These are phyloP conservation scores for Forbesichthys papilliferus DNA, from an alignment of 2,113 vertebrate genomes.

Conservation along the genomic window DNA sequence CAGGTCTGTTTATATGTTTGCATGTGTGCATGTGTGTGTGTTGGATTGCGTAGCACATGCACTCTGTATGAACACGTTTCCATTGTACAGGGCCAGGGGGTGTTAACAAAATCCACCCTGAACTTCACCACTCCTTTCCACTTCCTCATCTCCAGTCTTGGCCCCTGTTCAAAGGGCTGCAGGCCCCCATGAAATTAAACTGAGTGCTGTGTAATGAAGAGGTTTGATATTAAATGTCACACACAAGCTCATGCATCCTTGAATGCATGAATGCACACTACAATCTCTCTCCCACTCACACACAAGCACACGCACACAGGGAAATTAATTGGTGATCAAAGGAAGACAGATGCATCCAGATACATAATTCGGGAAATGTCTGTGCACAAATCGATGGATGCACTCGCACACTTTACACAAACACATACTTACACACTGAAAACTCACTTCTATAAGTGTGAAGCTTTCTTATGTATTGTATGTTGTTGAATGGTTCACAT, in stretches of 20 bases:
- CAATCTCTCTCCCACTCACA: neutral
- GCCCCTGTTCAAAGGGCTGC: conserved; percentile 63
- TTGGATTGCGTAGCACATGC: neutral
- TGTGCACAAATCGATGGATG: neutral
- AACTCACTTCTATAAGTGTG: too few species aligned
- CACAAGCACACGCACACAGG: neutral
- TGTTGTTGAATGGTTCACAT: too few species aligned
- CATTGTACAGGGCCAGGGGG: conserved; percentile 46
- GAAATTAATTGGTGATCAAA: neutral
- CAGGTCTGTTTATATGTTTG: conserved; percentile 18
- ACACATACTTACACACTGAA: neutral
- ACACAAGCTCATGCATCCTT: conserved; percentile 16
- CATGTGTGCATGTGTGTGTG: neutral
- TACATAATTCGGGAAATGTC: neutral
- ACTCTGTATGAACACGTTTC: conserved; percentile 22
- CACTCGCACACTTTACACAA: neutral
- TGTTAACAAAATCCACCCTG: conserved; percentile 56
- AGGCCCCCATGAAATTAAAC: conserved; percentile 67
- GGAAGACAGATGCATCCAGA: neutral
- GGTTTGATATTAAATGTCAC: conserved; percentile 64
- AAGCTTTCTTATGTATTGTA: too few species aligned
- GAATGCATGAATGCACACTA: neutral
- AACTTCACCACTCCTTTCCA: conserved; percentile 41
- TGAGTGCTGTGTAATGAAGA: conserved; percentile 64
- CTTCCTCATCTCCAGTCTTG: conserved; percentile 48